Evolutionary conservation across 2,888 invertebrate species (phyloP).

Genomic region (Megaustenia siamemsis): DNA sequence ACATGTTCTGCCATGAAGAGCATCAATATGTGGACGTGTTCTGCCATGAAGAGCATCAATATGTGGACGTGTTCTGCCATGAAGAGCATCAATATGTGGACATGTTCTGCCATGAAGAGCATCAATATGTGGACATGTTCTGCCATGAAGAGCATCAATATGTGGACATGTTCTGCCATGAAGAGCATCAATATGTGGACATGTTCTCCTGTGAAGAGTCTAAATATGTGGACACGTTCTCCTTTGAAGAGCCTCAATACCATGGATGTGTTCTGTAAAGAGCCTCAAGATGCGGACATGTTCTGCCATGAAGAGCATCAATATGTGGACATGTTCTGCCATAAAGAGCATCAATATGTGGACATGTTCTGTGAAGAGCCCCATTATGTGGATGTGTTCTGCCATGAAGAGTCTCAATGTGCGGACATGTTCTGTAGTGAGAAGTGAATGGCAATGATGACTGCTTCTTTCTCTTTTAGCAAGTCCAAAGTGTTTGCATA

Average conservation of each 20-base stretch:
- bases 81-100: background rate
- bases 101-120: background rate
- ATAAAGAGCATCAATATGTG: background rate
- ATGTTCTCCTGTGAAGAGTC: background rate
- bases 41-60: background rate
- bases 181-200: background rate
- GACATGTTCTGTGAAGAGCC: background rate
- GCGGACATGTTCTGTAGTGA: background rate
- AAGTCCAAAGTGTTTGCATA: too few relatives aligned
- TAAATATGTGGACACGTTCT: background rate
- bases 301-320: background rate
- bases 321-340: background rate
- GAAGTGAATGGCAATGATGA: too few relatives aligned
- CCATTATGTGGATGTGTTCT: background rate
- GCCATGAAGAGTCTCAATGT: background rate
- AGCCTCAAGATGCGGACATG: background rate
- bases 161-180: background rate
- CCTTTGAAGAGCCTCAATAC: background rate
- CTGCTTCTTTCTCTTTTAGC: too few relatives aligned
- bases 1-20: background rate
- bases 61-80: background rate
- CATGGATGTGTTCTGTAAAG: background rate
- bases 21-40: too few relatives aligned
- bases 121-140: background rate
- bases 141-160: background rate